phyloP scores from a whole-genome alignment of 1,140 invertebrate species.

The Hestina assimilis region DNA sequence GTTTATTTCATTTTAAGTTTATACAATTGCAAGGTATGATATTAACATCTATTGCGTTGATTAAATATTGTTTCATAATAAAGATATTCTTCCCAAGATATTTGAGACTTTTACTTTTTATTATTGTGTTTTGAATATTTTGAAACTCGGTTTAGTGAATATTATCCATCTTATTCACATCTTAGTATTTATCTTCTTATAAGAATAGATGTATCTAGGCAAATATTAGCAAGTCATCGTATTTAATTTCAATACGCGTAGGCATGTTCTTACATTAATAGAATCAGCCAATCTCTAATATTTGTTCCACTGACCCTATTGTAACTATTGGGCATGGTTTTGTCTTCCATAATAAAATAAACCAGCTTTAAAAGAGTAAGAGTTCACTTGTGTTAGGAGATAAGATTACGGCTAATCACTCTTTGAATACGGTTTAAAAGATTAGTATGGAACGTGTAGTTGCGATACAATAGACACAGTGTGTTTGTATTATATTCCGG shows the following conservation, averaged over 20 bases:
- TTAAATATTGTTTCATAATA: no score
- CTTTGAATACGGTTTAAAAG: conserved; percentile 1
- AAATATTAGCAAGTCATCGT: conserved; percentile 30
- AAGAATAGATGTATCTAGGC: conserved; percentile 10
- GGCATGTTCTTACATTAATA: conserved; percentile 9
- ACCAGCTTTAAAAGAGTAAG: conserved; percentile 12
- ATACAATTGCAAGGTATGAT: no score
- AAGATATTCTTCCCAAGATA: no score
- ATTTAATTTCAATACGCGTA: conserved; percentile 30
- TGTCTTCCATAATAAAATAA: conserved; percentile 32
- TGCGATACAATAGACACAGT: no score
- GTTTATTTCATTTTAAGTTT: no score
- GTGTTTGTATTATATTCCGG: no score
- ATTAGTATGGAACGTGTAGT: no score
- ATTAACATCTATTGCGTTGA: no score
- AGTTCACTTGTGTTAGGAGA: conserved; percentile 6
- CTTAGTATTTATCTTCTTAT: conserved; percentile 3
- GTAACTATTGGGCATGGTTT: conserved; percentile 21
- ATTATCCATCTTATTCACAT: no score
- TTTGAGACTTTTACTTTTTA: no score
- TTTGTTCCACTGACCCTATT: conserved; percentile 40
- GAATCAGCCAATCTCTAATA: conserved; percentile 19
- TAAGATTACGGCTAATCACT: conserved; percentile 13
- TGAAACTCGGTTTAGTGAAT: no score
- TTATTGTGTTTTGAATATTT: no score